These are phyloP conservation scores for Montipora capricornis DNA, from an alignment of 64 coral and sea anemone species.

Conservation along the genomic window DNA sequence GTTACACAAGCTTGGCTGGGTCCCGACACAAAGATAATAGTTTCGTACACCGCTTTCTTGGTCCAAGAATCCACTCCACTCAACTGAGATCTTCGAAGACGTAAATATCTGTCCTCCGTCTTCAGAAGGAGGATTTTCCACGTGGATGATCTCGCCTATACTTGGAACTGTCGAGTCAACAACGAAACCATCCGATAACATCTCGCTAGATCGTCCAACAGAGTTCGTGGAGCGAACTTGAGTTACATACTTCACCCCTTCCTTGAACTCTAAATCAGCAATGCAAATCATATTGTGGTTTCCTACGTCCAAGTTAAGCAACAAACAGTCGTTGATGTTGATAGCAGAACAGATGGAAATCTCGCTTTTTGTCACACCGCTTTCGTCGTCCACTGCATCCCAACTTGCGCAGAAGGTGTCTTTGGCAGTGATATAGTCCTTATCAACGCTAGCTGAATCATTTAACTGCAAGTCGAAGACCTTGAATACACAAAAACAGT, in stretches of 20 bases:
- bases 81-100: constrained; percentile 60
- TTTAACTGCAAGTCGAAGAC: constrained; percentile 64
- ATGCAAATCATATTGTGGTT: constrained; percentile 70
- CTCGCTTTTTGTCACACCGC: constrained; percentile 71
- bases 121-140: constrained; percentile 36
- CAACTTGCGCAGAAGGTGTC: constrained; percentile 75
- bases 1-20: constrained; percentile 60
- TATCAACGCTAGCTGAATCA: constrained; percentile 23
- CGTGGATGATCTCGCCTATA: constrained; percentile 62
- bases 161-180: constrained; percentile 79
- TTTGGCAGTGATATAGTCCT: constrained; percentile 83
- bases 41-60: constrained; percentile 65
- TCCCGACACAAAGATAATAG: constrained; percentile 85
- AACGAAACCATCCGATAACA: constrained; percentile 75
- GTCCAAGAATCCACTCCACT: constrained; percentile 83
- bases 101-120: constrained; percentile 28
- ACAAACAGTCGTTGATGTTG: constrained; percentile 60
- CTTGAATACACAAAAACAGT: neutral
- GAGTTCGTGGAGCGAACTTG: constrained; percentile 67
- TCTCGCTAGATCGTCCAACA: constrained; percentile 51
- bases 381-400: constrained; percentile 67
- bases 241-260: constrained; percentile 84
- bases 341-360: constrained; percentile 81
- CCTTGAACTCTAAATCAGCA: constrained; percentile 71
- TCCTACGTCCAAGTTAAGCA: constrained; percentile 55